Base-by-base conservation (phyloP, 2,888 invertebrate genomes). In the Vesta saturnalis region DNA sequence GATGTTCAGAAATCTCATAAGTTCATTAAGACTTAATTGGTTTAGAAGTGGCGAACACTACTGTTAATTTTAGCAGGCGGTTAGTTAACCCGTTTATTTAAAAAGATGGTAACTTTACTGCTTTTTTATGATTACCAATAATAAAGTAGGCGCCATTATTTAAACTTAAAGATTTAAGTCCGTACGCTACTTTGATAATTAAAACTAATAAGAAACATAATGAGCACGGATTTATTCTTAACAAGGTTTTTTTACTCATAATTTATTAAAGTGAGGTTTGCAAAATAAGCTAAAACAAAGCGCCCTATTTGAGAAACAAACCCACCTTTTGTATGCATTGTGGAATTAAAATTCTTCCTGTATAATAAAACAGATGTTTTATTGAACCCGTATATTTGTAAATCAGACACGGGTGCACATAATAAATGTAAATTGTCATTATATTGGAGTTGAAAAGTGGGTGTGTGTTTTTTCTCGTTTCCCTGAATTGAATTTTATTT, bases 331-430 rank as follows among this genome's bases (percentile, higher is more conserved):
- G 39, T n/a, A 18, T 21, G 43, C 43, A n/a, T 52, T 16, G 21
- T 18, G 18, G 52, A 52, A 52, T 52, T 52, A 12, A n/a, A 39
- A 52, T 52, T 52, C n/a, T 52, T 52, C 52, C 19, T 19, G 52
- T 52, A 19, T 21, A 52, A 19, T 52, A 52, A 52, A 52, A 21
- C 52, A 52, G 18, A 52, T 49, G 49, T 52, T 52, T 52, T 52
- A 52, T 52, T 19, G 52, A 52, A 52, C 52, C 52, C 52, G 52
- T 19, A 52, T 52, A 52, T 52, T 52, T 52, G 19, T 52, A 52
- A 52, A 52, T 52, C 52, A 52, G 52, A 21, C 52, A 21, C 52
- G 52, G 52, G 52, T 52, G 52, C 52, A 52, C 52, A 19, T 19
- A 52, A 52, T 52, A 52, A 52, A 52, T 52, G 52, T 52, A 52